Percentiles rank a stretch among this genome's conserved stretches.
phyloP scores from a whole-genome alignment of 2,113 vertebrate species.

The Vulpes lagopus region DNA sequence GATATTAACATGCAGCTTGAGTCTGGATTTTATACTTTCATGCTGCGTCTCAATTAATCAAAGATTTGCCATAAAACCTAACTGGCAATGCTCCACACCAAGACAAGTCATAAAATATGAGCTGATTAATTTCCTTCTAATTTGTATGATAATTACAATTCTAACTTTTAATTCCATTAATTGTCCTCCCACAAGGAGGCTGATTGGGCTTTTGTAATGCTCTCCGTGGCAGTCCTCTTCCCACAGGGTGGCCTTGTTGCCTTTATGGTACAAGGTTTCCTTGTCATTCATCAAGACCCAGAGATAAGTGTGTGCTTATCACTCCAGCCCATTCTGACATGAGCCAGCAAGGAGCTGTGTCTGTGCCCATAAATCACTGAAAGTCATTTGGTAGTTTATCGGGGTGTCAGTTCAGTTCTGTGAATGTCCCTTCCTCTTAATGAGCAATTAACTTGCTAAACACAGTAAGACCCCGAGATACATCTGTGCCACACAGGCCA shows the following conservation, averaged over 20 bases:
- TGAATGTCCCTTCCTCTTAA: conserved; percentile 75
- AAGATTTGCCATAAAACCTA: conserved; percentile 85
- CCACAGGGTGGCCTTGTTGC: conserved; percentile 82
- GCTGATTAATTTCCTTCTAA: conserved; percentile 90
- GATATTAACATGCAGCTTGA: conserved; percentile 63
- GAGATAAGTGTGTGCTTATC: conserved; percentile 83
- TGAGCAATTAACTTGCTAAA: conserved; percentile 80
- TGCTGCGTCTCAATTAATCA: conserved; percentile 88
- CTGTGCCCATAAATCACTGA: conserved; percentile 82
- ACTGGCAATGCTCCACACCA: conserved; percentile 75
- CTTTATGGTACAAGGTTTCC: conserved; percentile 75
- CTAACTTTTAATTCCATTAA: conserved; percentile 89
- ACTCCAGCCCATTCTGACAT: conserved; percentile 73
- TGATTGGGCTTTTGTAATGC: conserved; percentile 85
- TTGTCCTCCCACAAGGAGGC: conserved; percentile 88
- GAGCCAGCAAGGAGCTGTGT: conserved; percentile 53
- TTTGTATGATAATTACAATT: conserved; percentile 92
- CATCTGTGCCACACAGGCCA: not conserved
- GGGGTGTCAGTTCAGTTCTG: conserved; percentile 45
- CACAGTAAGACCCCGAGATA: not conserved
- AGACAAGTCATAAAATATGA: conserved; percentile 85
- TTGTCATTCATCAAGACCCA: conserved; percentile 79
- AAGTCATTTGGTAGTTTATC: conserved; percentile 82
- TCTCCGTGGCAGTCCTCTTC: conserved; percentile 82
- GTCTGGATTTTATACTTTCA: conserved; percentile 81